Evolutionary conservation across 2,888 invertebrate species (phyloP).

Genomic region (Drosophila parthenogenetica): DNA sequence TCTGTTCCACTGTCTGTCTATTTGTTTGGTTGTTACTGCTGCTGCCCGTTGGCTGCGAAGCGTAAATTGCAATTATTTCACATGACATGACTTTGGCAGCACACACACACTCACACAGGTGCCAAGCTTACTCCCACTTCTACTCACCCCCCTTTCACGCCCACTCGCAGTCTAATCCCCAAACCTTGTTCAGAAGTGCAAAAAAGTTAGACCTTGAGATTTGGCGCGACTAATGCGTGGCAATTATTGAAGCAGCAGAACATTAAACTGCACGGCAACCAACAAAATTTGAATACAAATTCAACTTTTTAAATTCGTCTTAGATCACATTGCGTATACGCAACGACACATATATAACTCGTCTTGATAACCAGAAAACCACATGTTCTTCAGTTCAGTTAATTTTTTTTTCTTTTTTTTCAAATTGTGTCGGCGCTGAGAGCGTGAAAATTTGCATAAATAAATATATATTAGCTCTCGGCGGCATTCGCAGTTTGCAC

Average conservation of each 20-base stretch:
- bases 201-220: conserved; percentile 48
- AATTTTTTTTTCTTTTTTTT: too few species aligned
- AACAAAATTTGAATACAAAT: neutral
- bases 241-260: conserved; percentile 49
- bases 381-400: conserved; percentile 46
- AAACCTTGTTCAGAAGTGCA: conserved; percentile 24
- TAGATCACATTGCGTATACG: conserved; percentile 52
- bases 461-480: conserved; percentile 58
- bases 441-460: conserved; percentile 73
- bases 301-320: conserved; percentile 15
- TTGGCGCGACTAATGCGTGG: conserved; percentile 65
- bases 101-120: conserved; percentile 19
- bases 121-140: neutral
- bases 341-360: conserved; percentile 19
- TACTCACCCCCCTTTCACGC: neutral
- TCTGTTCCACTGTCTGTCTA: conserved; percentile 18
- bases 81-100: conserved; percentile 71
- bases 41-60: conserved; percentile 62
- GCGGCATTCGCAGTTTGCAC: conserved; percentile 50
- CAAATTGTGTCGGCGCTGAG: conserved; percentile 5
- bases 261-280: conserved; percentile 39
- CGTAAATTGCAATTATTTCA: conserved; percentile 79
- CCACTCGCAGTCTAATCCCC: neutral
- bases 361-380: conserved; percentile 34
- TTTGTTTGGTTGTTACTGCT: conserved; percentile 19